Evolutionary conservation across 2,113 vertebrate genomes (phyloP).

Genomic region (Motacilla alba): DNA sequence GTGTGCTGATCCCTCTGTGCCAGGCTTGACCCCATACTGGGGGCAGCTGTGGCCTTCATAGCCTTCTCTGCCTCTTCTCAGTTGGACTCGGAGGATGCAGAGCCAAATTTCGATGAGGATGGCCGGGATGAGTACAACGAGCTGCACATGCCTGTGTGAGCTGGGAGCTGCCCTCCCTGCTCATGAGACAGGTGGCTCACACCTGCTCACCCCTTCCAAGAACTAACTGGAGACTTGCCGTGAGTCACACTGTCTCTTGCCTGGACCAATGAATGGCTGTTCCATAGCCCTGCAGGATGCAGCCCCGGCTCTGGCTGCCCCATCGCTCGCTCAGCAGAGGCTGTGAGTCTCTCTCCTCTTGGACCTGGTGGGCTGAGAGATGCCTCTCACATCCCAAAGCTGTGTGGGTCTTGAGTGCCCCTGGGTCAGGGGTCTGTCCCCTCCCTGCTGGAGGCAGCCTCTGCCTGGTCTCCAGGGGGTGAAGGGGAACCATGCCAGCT

Average conservation of each 20-base stretch:
- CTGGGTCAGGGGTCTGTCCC: not conserved
- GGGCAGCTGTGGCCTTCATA: not conserved
- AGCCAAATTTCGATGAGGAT: constrained; percentile 94
- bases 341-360: constrained; percentile 37
- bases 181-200: not conserved
- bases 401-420: not conserved
- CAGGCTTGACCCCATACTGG: not conserved
- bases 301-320: not conserved
- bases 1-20: not conserved
- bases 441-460: not conserved
- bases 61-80: constrained; percentile 50
- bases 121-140: constrained; percentile 96
- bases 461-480: not conserved
- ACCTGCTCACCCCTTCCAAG: not conserved
- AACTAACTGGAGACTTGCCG: not conserved
- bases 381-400: not conserved
- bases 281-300: not conserved
- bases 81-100: constrained; percentile 92
- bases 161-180: not conserved
- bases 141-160: constrained; percentile 95
- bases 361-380: constrained; percentile 17
- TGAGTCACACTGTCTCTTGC: not conserved
- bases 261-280: constrained; percentile 12
- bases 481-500: not conserved
- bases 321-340: not conserved